These are phyloP conservation scores for Picus viridis DNA, from an alignment of 2,797 vertebrate species.

Conservation along the genomic window DNA sequence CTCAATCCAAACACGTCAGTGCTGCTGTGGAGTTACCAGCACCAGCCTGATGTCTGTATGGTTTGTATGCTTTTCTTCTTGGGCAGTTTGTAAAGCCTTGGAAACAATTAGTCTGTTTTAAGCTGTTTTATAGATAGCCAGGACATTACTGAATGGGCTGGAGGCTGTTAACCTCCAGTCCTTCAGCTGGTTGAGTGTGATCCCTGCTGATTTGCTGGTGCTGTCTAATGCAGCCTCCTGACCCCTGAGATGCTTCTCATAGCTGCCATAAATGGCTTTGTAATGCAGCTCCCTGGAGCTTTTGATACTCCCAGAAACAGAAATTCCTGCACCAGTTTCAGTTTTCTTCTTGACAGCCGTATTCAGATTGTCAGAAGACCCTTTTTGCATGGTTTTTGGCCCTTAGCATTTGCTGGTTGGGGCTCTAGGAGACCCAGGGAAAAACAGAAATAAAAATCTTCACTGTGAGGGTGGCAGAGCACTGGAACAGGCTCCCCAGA, in stretches of 20 bases:
- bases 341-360: not conserved
- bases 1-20: not conserved
- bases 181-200: not conserved
- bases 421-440: not conserved
- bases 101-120: not conserved
- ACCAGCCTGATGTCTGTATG: not conserved
- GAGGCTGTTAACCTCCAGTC: not conserved
- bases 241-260: not conserved
- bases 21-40: not conserved
- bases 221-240: not conserved
- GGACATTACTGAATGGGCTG: not conserved
- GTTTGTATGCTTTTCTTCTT: not conserved
- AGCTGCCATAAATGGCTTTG: constrained; percentile 4
- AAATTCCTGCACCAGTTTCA: not conserved
- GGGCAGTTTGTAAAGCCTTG: not conserved
- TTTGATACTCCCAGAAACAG: not conserved
- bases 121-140: not conserved
- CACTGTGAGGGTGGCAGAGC: too few relatives aligned
- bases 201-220: constrained; percentile 4
- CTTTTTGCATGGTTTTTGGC: not conserved
- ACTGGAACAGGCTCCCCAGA: too few relatives aligned
- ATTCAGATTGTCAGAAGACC: not conserved
- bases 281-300: not conserved
- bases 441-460: too few relatives aligned
- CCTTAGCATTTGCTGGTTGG: not conserved